Evolutionary conservation across 92 coral and sea anemone species (phyloP), one percentile per base, ranked within the genome.

Genomic region (Siderastrea siderea): DNA sequence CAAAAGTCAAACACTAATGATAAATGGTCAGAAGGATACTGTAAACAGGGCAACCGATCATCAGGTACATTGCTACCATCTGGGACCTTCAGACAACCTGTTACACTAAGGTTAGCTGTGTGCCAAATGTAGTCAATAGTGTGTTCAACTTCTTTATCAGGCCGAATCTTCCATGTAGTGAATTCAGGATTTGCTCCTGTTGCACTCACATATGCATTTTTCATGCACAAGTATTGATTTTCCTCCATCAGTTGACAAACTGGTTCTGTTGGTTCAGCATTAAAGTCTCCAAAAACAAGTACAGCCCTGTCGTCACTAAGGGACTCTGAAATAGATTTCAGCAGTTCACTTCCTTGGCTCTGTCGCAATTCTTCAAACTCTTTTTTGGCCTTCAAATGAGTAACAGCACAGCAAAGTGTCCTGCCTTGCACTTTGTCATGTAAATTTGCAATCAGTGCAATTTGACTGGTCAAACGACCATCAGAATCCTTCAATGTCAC

Each of bases 81-180:
- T 38, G 99, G 96, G 14, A 84, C 68, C 51, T 87, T 90, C 68
- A 98, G 85, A 68, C 87, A 98, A 15, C 94, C 96, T 53, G 90
- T 63, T 59, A 94, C 96, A 65, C 59, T 74, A 43, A 98, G 84
- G 68, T 89, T 80, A 7, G 74, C 26, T 0, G 99, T 85, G 80
- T 98, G 94, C 98, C 98, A 98, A 4, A 98, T 89, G 66, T 95
- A 98, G 71, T 98, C 99, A 49, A 98, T 98, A 15, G 98, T 94
- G 73, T 96, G 99, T 69, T 93, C 82, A 0, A 98, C 99, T 90
- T 98, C 98, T 47, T 89, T 94, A 15, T 14, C 79, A 1, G 98
- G 98, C 14, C 99, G 85, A 73, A 90, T 71, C 80, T 98, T 98
- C 94, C 97, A 96, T 1, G 99, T 98, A 47, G 99, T 98, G 68